A percentile compares a stretch with the other conserved stretches of the same genome.
These are phyloP conservation scores for Ammodytes marinus DNA, from an alignment of 2,113 vertebrate genomes.

Conservation along the genomic window DNA sequence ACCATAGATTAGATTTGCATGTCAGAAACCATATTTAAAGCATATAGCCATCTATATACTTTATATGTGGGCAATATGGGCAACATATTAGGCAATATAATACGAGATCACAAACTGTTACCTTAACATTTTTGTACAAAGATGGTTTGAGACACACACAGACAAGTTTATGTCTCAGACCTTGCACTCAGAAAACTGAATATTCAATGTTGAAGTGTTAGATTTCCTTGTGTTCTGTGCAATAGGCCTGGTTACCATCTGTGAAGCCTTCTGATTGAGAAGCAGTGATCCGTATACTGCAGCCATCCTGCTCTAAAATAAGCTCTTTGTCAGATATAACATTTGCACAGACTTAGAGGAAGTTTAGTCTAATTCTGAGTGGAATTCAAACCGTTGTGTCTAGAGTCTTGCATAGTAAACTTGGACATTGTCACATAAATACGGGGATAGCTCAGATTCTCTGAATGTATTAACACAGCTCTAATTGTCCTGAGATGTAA, in stretches of 20 bases:
- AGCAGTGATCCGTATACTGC: no score
- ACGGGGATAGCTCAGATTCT: slow-evolving; percentile 40
- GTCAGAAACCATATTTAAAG: not conserved
- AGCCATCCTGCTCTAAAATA: not conserved
- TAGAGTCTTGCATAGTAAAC: slow-evolving; percentile 36
- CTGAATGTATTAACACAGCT: slow-evolving; percentile 18
- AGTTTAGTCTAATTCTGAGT: slow-evolving; percentile 62
- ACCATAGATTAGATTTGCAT: not conserved
- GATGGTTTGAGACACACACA: no score
- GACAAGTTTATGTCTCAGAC: no score
- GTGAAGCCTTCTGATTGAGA: not conserved
- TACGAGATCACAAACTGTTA: no score
- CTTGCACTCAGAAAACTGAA: not conserved
- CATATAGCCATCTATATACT: not conserved
- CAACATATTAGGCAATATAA: no score
- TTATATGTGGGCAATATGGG: not conserved
- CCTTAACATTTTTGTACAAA: not conserved
- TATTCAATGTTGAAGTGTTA: not conserved
- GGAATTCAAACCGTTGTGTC: slow-evolving; percentile 59
- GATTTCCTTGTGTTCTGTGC: not conserved
- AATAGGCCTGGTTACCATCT: not conserved
- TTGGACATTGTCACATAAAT: slow-evolving; percentile 52
- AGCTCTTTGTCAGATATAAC: slow-evolving; percentile 3
- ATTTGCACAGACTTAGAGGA: not conserved
- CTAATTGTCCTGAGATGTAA: slow-evolving; percentile 49